phyloP scores from a whole-genome alignment of 2,797 vertebrate species.

The Phalanger gymnotis region DNA sequence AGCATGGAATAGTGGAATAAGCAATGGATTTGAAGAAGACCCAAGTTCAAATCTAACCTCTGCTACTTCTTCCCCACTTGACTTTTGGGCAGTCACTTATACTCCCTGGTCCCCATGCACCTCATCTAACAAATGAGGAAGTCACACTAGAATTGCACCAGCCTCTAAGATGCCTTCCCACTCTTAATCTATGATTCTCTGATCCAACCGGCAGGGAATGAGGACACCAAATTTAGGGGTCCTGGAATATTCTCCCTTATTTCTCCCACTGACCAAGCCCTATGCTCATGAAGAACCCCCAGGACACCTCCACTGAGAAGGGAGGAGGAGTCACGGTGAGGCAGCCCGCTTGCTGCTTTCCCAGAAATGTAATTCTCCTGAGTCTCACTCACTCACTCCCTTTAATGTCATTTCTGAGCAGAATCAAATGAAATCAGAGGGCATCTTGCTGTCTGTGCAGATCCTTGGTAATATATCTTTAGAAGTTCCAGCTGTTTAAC shows the following conservation, averaged over 20 bases:
- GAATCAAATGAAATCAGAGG: conserved; percentile 70
- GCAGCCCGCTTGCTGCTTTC: conserved; percentile 30
- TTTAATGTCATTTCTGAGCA: conserved; percentile 66
- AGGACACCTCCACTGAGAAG: conserved; percentile 10
- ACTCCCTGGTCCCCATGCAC: not conserved
- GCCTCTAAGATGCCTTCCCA: not conserved
- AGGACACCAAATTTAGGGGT: not conserved
- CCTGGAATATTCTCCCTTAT: not conserved
- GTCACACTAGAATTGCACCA: not conserved
- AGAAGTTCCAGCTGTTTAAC: conserved; percentile 5
- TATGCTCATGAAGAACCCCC: not conserved
- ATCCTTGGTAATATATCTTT: not conserved
- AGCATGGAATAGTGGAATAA: not conserved
- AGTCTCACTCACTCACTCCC: conserved; percentile 30
- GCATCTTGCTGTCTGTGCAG: conserved; percentile 51
- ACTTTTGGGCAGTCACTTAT: not conserved
- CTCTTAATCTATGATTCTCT: not conserved
- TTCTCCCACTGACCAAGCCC: not conserved
- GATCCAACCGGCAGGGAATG: not conserved
- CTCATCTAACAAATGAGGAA: not conserved
- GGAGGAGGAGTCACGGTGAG: conserved; percentile 23
- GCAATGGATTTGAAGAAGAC: not conserved
- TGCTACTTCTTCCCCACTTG: not conserved
- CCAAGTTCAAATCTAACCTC: not conserved
- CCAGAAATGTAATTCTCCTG: conserved; percentile 42